A percentile compares a stretch with the other conserved stretches of the same genome.
These are phyloP conservation scores for Leucophora obtusa DNA, from an alignment of 2,888 invertebrate genomes.

Conservation along the genomic window DNA sequence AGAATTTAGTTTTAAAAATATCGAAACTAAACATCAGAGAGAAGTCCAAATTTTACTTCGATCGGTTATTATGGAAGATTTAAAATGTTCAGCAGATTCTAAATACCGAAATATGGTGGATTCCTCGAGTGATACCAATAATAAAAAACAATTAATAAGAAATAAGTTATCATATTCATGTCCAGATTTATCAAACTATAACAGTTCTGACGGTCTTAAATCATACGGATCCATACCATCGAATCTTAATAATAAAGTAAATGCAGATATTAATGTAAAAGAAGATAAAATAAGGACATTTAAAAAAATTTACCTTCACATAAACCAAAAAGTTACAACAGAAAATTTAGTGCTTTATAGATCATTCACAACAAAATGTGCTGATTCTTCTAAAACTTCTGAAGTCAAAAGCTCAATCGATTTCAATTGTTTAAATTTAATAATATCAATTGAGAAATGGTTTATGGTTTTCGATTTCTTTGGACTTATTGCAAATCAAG, in stretches of 20 bases:
- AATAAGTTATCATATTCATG: conserved; percentile 71
- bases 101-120: conserved; percentile 91
- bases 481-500: conserved; percentile 80
- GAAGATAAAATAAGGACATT: conserved; percentile 3
- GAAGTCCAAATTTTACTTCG: conserved; percentile 88
- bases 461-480: conserved; percentile 96
- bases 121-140: conserved; percentile 79
- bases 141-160: conserved; percentile 63
- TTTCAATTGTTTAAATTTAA: conserved; percentile 94
- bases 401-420: conserved; percentile 81
- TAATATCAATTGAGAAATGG: conserved; percentile 96
- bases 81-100: conserved; percentile 87
- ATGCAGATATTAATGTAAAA: background rate
- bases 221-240: conserved; percentile 81
- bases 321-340: conserved; percentile 73
- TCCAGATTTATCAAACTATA: conserved; percentile 69
- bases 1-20: conserved; percentile 88
- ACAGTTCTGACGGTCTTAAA: conserved; percentile 68
- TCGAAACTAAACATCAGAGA: conserved; percentile 80
- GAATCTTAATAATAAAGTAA: conserved; percentile 78
- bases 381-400: conserved; percentile 71
- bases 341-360: conserved; percentile 88
- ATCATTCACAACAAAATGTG: conserved; percentile 83
- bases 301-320: conserved; percentile 34
- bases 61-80: conserved; percentile 94